Conservation (phyloP, 1,140 invertebrate genomes). For the Dendroctonus valens region DNA sequence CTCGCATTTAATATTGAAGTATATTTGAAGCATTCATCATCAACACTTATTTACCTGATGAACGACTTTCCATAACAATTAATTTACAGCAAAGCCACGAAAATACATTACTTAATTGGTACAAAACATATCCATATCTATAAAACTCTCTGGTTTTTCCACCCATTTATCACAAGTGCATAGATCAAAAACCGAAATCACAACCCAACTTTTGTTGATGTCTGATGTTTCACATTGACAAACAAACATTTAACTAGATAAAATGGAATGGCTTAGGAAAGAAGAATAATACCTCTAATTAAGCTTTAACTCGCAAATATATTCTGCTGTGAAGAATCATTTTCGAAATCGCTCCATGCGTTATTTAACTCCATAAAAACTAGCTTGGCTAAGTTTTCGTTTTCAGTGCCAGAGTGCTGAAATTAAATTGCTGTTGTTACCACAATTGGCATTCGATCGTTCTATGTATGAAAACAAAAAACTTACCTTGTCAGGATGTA, state of each 20-base stretch:
- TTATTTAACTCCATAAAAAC: constrained; percentile 99
- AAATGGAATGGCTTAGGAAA: constrained; percentile 25
- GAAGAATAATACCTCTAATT: constrained; percentile 4
- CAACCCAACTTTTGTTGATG: no score
- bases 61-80: no score
- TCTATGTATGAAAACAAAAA: background rate
- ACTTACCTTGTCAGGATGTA: constrained; percentile 96
- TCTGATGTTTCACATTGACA: no score
- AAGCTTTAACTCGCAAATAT: constrained; percentile 63
- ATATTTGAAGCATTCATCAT: no score
- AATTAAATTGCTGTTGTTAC: constrained; percentile 43
- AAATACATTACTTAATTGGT: no score
- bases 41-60: no score
- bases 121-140: no score
- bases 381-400: constrained; percentile 90
- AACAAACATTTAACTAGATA: background rate
- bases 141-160: no score
- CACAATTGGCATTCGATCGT: background rate
- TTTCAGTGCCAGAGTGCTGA: constrained; percentile 85
- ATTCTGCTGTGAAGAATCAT: constrained; percentile 81
- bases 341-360: constrained; percentile 97
- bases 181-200: no score
- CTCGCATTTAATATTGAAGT: no score
- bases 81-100: no score
- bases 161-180: no score